Base-by-base conservation (phyloP, 1,140 invertebrate species). In the Diorhabda carinulata region DNA sequence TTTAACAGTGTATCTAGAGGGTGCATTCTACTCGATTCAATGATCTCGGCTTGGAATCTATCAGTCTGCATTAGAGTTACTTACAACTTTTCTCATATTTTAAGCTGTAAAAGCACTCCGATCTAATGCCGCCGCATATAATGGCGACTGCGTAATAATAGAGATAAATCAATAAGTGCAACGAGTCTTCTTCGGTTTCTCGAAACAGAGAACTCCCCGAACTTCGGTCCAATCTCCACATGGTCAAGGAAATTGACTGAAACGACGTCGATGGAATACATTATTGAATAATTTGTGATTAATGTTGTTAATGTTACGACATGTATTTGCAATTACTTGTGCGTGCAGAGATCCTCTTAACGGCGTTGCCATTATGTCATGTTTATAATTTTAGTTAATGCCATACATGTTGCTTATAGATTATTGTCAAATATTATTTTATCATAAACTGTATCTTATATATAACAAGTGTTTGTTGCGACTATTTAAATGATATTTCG, bases 21-120 rank as follows among this genome's bases (percentile, higher is more conserved):
- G 61, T 65, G 60, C 72, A 65, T 69, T 70, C 60, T 59, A 71
- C 70, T 66, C 71, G 71, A 78, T 78, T 78, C 77, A 78, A 78
- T 78, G 74, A 76, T 76, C 74, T 69, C 72, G 72, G 74, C 72
- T 78, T 70, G 63, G 66, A 78, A 78, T 78, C 77, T 78, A 78
- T 78, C 74, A 77, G 72, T 68, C 67, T 66, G 77, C 73, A 76
- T 78, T 78, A 78, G 57, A 75, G 66, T 73, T 76, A 76, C 75
- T 78, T 78, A 78, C 70, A 78, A 78, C 69, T 78, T 78, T 77
- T 78, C 74, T 68, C 75, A 78, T 77, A 78, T 76, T 78, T 78
- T 78, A 78, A 76, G 75, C 72, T 64, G 67, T 70, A 66, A 71
- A 70, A 73, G 74, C 71, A 73, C 73, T 76, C 63, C 64, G 66